These are phyloP conservation scores for Calypte anna DNA, from an alignment of 2,113 vertebrate species.

Conservation along the genomic window DNA sequence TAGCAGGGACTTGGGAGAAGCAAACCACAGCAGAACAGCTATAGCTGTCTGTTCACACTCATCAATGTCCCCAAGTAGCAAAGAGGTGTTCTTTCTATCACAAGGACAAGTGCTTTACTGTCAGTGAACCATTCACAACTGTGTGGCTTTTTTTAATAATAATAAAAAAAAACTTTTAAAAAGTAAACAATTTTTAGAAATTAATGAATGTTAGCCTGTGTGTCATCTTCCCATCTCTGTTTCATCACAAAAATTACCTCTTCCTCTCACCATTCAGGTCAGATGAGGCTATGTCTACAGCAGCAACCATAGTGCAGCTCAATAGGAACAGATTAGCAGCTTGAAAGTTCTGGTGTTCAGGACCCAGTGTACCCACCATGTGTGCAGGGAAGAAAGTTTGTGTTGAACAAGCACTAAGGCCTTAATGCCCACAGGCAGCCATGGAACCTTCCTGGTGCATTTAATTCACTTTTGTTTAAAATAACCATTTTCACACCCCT, in stretches of 20 bases:
- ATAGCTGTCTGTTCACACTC: neutral
- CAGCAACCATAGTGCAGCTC: neutral
- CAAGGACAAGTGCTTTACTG: neutral
- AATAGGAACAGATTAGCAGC: neutral
- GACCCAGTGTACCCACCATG: accelerated
- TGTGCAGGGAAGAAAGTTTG: neutral
- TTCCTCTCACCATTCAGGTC: neutral
- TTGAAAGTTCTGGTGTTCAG: neutral
- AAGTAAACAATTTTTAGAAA: neutral
- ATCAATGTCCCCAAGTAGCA: neutral
- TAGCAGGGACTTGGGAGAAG: neutral
- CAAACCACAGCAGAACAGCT: neutral
- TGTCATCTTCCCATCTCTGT: neutral
- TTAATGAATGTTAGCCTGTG: neutral
- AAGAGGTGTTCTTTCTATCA: neutral
- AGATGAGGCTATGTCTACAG: neutral
- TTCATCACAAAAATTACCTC: neutral
- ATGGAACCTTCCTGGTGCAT: neutral
- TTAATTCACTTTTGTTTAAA: neutral
- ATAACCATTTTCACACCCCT: neutral
- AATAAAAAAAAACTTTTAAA: too few relatives aligned
- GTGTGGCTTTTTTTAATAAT: neutral
- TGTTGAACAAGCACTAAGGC: neutral
- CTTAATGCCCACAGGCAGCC: neutral
- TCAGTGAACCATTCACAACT: neutral